phyloP scores from a whole-genome alignment of 1,140 invertebrate species.

The Brachionus calyciflorus region DNA sequence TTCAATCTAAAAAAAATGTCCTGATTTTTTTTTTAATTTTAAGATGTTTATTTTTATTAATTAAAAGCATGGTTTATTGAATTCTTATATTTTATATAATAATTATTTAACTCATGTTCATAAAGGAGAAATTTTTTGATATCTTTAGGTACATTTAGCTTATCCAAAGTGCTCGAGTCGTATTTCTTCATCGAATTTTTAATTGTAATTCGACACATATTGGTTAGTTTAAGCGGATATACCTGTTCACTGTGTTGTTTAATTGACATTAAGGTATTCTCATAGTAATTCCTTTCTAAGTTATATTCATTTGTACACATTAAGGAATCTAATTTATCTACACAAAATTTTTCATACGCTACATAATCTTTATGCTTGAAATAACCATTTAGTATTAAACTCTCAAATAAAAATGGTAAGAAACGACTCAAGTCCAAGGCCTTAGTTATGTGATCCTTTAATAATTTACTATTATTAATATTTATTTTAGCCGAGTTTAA shows the following conservation, averaged over 20 bases:
- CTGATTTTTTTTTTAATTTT: too few relatives aligned
- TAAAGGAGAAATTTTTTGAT: slow-evolving; percentile 15
- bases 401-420: slow-evolving; percentile 10
- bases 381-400: neutral
- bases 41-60: neutral
- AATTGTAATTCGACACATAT: slow-evolving; percentile 11
- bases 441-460: neutral
- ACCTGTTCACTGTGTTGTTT: neutral
- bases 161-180: neutral
- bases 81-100: slow-evolving; percentile 15
- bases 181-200: slow-evolving; percentile 10
- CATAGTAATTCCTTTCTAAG: neutral
- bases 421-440: neutral
- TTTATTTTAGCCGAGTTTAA: too few relatives aligned
- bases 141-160: neutral
- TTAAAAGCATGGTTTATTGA: neutral
- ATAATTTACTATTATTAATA: neutral
- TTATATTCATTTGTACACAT: neutral
- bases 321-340: neutral
- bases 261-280: neutral
- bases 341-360: neutral
- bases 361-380: slow-evolving; percentile 4
- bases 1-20: too few relatives aligned
- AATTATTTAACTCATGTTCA: neutral
- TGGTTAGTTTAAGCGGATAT: neutral